Conservation (phyloP, 2,888 invertebrate species). For the Zhuqinia jingwanae region DNA sequence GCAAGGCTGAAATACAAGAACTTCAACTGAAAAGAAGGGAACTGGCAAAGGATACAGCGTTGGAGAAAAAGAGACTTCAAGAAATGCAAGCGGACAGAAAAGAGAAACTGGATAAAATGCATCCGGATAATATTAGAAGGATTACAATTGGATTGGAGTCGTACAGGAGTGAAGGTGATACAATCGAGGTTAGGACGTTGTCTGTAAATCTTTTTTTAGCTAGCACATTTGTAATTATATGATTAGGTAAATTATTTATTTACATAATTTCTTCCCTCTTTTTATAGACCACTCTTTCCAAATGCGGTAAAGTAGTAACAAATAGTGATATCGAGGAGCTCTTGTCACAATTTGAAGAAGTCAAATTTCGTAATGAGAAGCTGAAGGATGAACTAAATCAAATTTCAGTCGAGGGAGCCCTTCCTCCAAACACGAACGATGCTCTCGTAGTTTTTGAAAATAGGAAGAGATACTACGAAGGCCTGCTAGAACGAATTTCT, state of each 20-base stretch:
- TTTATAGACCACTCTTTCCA: slow-evolving; percentile 10
- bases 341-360: slow-evolving; percentile 1
- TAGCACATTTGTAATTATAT: too few relatives aligned
- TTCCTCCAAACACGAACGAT: slow-evolving; percentile 37
- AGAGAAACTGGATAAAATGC: slow-evolving; percentile 5
- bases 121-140: slow-evolving; percentile 32
- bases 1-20: slow-evolving; percentile 26
- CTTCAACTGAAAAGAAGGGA: slow-evolving; percentile 39
- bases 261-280: not conserved
- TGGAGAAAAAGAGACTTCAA: slow-evolving; percentile 42
- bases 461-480: slow-evolving; percentile 40
- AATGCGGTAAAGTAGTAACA: not conserved
- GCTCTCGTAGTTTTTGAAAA: slow-evolving; percentile 11
- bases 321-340: slow-evolving; percentile 19
- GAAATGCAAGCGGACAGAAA: not conserved
- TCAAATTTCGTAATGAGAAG: slow-evolving; percentile 25
- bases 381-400: not conserved
- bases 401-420: slow-evolving; percentile 22
- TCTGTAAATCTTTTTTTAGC: too few relatives aligned
- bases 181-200: slow-evolving; percentile 50
- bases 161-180: slow-evolving; percentile 37
- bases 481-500: slow-evolving; percentile 35
- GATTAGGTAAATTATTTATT: too few relatives aligned
- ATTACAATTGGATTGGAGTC: slow-evolving; percentile 38
- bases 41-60: slow-evolving; percentile 4